Base-by-base conservation (phyloP, 2,797 vertebrate genomes). In the Phoxinus dragarum region DNA sequence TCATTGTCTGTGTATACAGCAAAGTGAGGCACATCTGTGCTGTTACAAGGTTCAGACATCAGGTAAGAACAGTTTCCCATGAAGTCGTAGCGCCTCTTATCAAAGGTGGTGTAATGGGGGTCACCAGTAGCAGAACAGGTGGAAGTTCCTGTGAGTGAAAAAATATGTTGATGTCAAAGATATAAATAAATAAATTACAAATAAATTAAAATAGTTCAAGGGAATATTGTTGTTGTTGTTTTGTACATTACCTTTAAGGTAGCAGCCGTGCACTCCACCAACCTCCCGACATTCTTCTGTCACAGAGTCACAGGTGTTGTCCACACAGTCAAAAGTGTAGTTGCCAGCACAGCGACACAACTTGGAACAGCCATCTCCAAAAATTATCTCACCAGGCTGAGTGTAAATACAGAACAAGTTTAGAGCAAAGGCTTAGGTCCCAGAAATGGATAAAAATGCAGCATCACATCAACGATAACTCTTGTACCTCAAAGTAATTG, bases 1-100 rank as follows among this genome's bases (percentile, higher is more conserved):
- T 96, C 95, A 77, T 96, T 96, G 66, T 94, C 94, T 1, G 92
- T 85, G 72, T 95, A 94, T 78, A 96, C 94, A 89, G 94, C 94
- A 64, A 94, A 96, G 90, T 91, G 81, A 3, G 93, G 93, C 71
- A 92, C 69, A 40, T 73, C 54, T 12, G 93, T 93, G 40, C 38
- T 66, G 31, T 95, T 95, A 89, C 95, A 96, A 3, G 91, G 90
- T 59, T 87, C 77, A 14, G 95, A 92, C 92, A 96, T 93, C 80
- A 96, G 84, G 80, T 96, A 96, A 85, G 90, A 95, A 91, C 96
- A 96, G 92, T 94, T 95, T 23, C 96, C 96, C 96, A 96, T 96
- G 88, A 96, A 96, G 90, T 93, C 87, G 84, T 96, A 95, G 23
- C 79, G 84, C 6, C 14, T 86, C 34, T 91, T 93, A 92, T 96